Evolutionary conservation across 2,113 vertebrate genomes (phyloP).

Genomic region (Rhombomys opimus): DNA sequence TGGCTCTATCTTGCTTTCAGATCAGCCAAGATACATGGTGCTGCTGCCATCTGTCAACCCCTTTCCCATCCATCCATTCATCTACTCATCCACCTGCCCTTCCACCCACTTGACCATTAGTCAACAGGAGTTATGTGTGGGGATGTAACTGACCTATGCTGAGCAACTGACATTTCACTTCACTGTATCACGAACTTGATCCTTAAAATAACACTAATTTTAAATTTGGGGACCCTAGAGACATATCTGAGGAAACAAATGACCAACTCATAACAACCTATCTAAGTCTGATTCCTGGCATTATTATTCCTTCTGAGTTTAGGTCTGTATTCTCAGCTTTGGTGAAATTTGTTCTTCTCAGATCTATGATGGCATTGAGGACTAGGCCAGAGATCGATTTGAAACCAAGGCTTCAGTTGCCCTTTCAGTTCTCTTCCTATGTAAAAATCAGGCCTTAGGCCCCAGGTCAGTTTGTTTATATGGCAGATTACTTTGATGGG

Average conservation of each 20-base stretch:
- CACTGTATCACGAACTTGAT: background rate
- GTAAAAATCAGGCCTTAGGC: too few relatives aligned
- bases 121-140: background rate
- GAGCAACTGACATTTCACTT: background rate
- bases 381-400: too few relatives aligned
- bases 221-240: background rate
- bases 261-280: background rate
- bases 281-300: background rate
- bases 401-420: too few relatives aligned
- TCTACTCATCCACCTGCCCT: background rate
- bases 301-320: background rate
- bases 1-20: background rate
- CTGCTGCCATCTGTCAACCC: background rate
- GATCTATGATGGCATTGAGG: too few relatives aligned
- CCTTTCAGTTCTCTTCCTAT: too few relatives aligned
- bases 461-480: too few relatives aligned
- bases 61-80: background rate
- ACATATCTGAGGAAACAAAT: background rate
- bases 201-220: constrained; percentile 1
- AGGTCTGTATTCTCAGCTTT: too few relatives aligned
- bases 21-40: background rate
- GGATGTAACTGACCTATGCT: background rate
- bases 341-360: too few relatives aligned
- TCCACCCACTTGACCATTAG: background rate
- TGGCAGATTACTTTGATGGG: too few relatives aligned